A percentile compares a stretch with the other conserved stretches of the same genome.
phyloP scores from a whole-genome alignment of 1,140 invertebrate species.

The Heliconius melpomene region DNA sequence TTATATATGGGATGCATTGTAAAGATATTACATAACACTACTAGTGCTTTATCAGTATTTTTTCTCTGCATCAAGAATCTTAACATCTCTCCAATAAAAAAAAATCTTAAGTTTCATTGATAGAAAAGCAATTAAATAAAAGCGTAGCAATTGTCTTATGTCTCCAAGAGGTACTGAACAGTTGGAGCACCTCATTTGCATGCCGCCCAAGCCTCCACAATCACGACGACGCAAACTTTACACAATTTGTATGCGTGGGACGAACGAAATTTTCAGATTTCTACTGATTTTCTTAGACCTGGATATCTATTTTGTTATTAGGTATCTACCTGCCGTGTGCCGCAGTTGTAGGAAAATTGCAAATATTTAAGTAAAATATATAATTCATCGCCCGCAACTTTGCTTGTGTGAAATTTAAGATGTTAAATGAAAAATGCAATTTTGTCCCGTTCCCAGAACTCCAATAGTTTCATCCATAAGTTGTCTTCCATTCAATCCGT shows the following conservation, averaged over 20 bases:
- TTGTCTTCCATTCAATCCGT: too few species aligned
- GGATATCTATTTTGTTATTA: conserved; percentile 16
- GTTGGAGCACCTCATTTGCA: conserved; percentile 14
- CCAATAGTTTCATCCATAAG: too few species aligned
- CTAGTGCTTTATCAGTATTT: too few species aligned
- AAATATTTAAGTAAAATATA: not conserved
- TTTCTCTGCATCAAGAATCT: too few species aligned
- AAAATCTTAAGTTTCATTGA: not conserved
- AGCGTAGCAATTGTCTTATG: not conserved
- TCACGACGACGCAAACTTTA: conserved; percentile 21
- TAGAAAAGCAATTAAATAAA: not conserved
- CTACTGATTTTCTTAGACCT: conserved; percentile 26
- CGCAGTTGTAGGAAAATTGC: not conserved
- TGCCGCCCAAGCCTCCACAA: conserved; percentile 10
- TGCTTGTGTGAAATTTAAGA: too few species aligned
- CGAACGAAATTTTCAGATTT: conserved; percentile 22
- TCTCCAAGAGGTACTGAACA: not conserved
- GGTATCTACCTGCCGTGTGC: not conserved
- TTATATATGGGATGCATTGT: too few species aligned
- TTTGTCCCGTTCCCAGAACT: too few species aligned
- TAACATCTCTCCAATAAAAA: not conserved
- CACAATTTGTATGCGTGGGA: conserved; percentile 22
- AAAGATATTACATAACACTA: too few species aligned
- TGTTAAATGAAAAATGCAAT: too few species aligned
- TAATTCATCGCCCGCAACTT: too few species aligned